Base-by-base conservation (phyloP, 1,140 invertebrate species). In the Oryzaephilus surinamensis region DNA sequence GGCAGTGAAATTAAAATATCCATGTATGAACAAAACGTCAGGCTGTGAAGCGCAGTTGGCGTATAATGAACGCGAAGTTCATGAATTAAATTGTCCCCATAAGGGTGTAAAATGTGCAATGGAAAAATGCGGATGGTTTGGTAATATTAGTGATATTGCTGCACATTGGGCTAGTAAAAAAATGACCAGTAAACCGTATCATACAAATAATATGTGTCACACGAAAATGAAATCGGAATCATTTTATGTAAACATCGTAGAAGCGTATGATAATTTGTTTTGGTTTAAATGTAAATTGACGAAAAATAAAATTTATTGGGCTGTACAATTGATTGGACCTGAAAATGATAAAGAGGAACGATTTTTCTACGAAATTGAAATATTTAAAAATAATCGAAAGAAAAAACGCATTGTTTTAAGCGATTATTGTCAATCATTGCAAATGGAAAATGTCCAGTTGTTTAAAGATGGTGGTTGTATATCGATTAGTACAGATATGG, bases 91-190 rank as follows among this genome's bases (percentile, higher is more conserved):
- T 7, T 48, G 46, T 24, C 4, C 34, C 4, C 38, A 37, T 24
- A 37, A 38, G 20, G 38, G 38, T 4, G 41, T 41, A 15, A 33
- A 34, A 32, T 48, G 46, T 29, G 30, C 38, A 7, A 37, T 45
- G 38, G 20, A 33, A 5, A 32, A 42, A 18, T 48, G 46, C 24
- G 8, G 21, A 1, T 48, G 42, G 42, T 23, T 34, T 6, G 46
- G 46, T 14, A 45, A 18, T 10, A 16, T 38, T 3, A 36, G 41
- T 15, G 43, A 48, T n/a, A 10, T 48, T 2, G 10, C 15, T 0
- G 21, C 38, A 12, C 46, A 48, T 27, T 48, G 46, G 46, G 30
- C 32, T 7, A 39, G 37, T 11, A 48, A 48, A 23, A 40, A 44
- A 32, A 32, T 31, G 12, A 27, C 37, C 20, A 44, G 17, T 21